These are phyloP conservation scores for Caenorhabditis angaria DNA, from an alignment of 2,888 invertebrate species.

Conservation along the genomic window DNA sequence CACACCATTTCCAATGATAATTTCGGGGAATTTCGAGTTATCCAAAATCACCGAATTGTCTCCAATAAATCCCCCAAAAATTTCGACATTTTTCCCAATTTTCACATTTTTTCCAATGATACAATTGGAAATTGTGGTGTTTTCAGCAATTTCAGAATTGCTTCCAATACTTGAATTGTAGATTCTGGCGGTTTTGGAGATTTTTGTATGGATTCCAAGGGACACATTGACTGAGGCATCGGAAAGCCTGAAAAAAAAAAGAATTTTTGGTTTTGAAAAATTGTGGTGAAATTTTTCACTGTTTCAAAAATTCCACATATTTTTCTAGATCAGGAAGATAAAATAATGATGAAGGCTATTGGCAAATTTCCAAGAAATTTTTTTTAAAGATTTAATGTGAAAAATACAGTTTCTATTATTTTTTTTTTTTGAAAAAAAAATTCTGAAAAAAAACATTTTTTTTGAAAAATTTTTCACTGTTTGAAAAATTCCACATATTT, in stretches of 20 bases:
- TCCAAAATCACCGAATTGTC: constrained; percentile 39
- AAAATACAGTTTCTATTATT: too few species aligned
- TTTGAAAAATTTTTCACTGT: too few species aligned
- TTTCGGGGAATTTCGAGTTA: constrained; percentile 10
- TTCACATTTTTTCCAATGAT: constrained; percentile 40
- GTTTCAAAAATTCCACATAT: too few species aligned
- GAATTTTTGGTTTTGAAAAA: too few species aligned
- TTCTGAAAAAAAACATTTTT: too few species aligned
- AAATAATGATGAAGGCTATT: too few species aligned
- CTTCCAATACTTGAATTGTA: constrained; percentile 31
- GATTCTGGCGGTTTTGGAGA: constrained; percentile 18
- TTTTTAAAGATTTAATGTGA: too few species aligned
- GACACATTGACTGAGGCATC: constrained; percentile 26
- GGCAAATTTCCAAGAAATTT: too few species aligned
- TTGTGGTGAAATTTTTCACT: constrained; percentile 1
- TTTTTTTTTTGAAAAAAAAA: too few species aligned
- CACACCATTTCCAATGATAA: constrained; percentile 42
- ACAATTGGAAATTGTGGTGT: constrained; percentile 16
- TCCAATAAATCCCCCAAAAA: constrained; percentile 35
- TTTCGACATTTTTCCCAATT: constrained; percentile 38
- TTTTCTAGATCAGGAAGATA: too few species aligned
- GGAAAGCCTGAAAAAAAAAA: constrained; percentile 29
- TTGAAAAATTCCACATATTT: too few species aligned
- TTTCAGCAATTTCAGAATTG: constrained; percentile 20
- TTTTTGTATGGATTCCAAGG: constrained; percentile 19